Evolutionary conservation across 1,140 invertebrate species (phyloP).

Genomic region (Drosophila cardini): DNA sequence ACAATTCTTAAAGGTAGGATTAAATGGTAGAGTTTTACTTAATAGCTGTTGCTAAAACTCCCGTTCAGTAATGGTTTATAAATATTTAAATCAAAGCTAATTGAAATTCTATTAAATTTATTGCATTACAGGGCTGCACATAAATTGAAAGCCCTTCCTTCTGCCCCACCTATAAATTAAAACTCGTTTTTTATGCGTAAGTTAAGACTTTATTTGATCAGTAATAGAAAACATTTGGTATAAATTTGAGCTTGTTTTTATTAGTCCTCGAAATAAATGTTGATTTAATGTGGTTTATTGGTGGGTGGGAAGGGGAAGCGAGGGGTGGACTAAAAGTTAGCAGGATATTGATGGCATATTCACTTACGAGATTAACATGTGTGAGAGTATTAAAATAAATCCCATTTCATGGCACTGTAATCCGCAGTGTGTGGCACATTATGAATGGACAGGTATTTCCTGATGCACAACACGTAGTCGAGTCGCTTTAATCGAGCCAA

Average conservation of each 20-base stretch:
- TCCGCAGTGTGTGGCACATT: slow-evolving; percentile 20
- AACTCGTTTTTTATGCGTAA: not conserved
- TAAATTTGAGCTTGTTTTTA: slow-evolving; percentile 12
- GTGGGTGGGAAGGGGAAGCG: no score
- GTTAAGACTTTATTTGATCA: not conserved
- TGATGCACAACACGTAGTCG: slow-evolving; percentile 66
- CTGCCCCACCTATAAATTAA: not conserved
- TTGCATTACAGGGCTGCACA: not conserved
- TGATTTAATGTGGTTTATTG: slow-evolving; percentile 35
- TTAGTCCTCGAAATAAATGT: slow-evolving; percentile 12
- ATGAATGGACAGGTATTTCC: slow-evolving; percentile 34
- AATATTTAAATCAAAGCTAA: not conserved
- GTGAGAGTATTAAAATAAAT: slow-evolving; percentile 47
- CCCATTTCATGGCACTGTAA: slow-evolving; percentile 35
- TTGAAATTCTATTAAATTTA: not conserved
- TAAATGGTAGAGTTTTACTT: no score
- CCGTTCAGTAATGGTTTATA: not conserved
- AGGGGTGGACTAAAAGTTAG: not conserved
- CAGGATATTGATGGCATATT: slow-evolving; percentile 44
- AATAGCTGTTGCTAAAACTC: no score
- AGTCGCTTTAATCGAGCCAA: slow-evolving; percentile 53
- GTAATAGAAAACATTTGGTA: not conserved
- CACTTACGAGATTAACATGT: slow-evolving; percentile 46
- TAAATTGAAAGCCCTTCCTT: not conserved
- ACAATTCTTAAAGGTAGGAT: no score